These are phyloP conservation scores for Glandiceps talaboti DNA, from an alignment of 53 echinoderm and acorn worm species.

Conservation along the genomic window DNA sequence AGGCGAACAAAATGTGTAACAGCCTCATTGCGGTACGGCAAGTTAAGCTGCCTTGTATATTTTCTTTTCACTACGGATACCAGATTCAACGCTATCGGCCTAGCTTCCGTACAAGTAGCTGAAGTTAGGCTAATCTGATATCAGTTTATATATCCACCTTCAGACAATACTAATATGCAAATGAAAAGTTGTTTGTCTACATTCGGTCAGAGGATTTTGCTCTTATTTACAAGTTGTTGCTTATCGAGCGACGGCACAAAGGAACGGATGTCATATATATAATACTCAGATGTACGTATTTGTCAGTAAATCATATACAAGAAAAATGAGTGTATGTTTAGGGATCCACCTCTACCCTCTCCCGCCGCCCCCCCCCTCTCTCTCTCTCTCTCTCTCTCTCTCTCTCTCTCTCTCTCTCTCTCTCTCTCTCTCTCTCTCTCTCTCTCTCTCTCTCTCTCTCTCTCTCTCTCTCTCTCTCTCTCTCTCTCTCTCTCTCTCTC, in stretches of 20 bases:
- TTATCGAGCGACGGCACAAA: no score
- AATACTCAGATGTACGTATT: no score
- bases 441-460: neutral
- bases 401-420: neutral
- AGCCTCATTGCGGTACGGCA: neutral
- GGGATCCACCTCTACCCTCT: neutral
- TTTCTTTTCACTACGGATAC: no score
- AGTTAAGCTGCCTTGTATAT: no score
- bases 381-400: neutral
- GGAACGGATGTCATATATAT: no score
- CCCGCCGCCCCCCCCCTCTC: neutral
- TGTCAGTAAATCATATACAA: no score
- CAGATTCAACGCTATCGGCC: no score
- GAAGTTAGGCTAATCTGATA: no score
- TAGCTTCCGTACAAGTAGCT: no score
- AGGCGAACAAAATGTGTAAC: neutral
- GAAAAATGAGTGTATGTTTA: no score
- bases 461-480: neutral
- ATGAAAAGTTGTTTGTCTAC: neutral
- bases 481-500: neutral
- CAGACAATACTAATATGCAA: neutral
- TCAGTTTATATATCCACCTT: neutral
- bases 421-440: neutral
- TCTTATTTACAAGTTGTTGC: neutral
- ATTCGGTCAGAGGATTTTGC: neutral